A percentile compares a stretch with the other conserved stretches of the same genome.
Evolutionary conservation across 2,113 vertebrate species (phyloP).

Genomic region (Chelonoidis abingdonii): DNA sequence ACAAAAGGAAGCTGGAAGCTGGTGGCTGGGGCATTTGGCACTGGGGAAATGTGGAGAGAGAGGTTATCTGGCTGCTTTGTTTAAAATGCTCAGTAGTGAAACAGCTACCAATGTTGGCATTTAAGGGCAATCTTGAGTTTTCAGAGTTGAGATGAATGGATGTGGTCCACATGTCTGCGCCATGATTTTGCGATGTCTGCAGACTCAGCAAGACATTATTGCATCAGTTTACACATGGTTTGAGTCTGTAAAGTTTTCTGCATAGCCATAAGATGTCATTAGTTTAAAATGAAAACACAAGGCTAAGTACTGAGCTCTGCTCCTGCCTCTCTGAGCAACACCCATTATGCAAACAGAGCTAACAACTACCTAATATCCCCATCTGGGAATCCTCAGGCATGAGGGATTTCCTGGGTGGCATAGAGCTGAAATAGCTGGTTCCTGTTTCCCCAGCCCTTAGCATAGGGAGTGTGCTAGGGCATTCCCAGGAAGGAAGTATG

Average conservation of each 20-base stretch:
- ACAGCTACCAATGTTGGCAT: conserved; percentile 59
- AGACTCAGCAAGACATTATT: conserved; percentile 76
- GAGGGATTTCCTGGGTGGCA: accelerated
- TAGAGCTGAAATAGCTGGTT: background rate
- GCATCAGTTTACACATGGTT: conserved; percentile 74
- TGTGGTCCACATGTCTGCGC: conserved; percentile 73
- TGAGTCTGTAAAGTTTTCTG: conserved; percentile 71
- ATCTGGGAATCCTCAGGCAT: conserved; percentile 29
- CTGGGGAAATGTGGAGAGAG: background rate
- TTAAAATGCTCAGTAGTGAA: conserved; percentile 36
- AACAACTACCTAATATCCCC: conserved; percentile 48
- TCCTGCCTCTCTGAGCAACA: conserved; percentile 2
- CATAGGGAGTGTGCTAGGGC: accelerated
- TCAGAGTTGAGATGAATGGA: conserved; percentile 72
- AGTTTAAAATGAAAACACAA: conserved; percentile 76
- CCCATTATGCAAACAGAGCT: conserved; percentile 44
- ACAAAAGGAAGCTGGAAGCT: background rate
- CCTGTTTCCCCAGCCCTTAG: background rate
- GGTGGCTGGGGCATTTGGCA: background rate
- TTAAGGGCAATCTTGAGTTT: conserved; percentile 57
- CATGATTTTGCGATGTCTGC: conserved; percentile 73
- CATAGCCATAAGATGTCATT: conserved; percentile 72
- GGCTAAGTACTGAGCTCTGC: conserved; percentile 39
- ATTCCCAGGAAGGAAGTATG: background rate
- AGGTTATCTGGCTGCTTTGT: background rate